A percentile compares a stretch with the other conserved stretches of the same genome.
These are phyloP conservation scores for Drosophila albomicans DNA, from an alignment of 1,140 invertebrate genomes.

Conservation along the genomic window DNA sequence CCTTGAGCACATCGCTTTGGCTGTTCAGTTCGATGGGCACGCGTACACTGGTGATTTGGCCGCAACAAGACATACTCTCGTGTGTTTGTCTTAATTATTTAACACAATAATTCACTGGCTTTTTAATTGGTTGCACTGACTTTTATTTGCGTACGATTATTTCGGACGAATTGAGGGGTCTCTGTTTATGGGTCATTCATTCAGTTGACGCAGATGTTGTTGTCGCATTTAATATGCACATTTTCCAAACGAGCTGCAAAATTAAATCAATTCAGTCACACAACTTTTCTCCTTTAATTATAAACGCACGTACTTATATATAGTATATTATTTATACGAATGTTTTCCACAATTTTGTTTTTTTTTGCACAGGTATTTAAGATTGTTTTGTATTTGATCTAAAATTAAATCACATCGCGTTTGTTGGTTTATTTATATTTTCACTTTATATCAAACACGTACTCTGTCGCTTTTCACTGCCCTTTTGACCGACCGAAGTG, in stretches of 20 bases:
- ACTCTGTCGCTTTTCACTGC: conserved; percentile 8
- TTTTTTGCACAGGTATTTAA: conserved; percentile 7
- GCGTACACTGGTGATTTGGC: conserved; percentile 88
- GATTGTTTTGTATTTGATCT: conserved; percentile 9
- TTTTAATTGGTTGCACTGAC: conserved; percentile 31
- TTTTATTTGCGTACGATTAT: conserved; percentile 27
- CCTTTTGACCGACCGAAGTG: background rate
- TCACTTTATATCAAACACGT: background rate
- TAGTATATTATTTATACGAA: background rate
- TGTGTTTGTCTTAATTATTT: conserved; percentile 16
- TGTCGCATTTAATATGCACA: conserved; percentile 70
- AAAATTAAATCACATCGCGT: conserved; percentile 13
- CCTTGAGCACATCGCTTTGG: conserved; percentile 92
- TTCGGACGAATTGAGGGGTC: conserved; percentile 8
- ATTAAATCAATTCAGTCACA: conserved; percentile 35
- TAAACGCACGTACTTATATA: conserved; percentile 6
- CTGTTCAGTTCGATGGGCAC: conserved; percentile 90
- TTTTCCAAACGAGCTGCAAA: conserved; percentile 69
- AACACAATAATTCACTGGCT: conserved; percentile 37
- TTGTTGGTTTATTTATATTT: conserved; percentile 1
- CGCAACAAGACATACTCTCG: conserved; percentile 88
- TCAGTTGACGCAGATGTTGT: conserved; percentile 51
- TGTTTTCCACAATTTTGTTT: conserved; percentile 2
- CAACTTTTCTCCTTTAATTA: conserved; percentile 13
- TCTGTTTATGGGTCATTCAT: conserved; percentile 49